Base-by-base conservation (phyloP, 2,113 vertebrate genomes). In the Mormyrus lacerda region DNA sequence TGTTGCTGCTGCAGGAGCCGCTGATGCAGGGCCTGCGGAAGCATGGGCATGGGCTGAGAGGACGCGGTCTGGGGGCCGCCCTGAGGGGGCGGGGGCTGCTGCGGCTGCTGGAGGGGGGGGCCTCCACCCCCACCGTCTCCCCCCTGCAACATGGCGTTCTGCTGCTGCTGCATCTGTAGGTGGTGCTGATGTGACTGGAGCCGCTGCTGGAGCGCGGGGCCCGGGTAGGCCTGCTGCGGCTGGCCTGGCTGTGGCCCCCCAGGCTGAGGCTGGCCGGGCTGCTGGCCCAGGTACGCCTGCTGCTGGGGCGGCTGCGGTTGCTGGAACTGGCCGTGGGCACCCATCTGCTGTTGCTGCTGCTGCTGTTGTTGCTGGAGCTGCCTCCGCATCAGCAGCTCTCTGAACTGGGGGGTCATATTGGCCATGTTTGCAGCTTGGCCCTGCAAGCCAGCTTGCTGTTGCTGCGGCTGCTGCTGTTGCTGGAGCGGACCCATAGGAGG, bases 21-120 rank as follows among this genome's bases (percentile, higher is more conserved):
- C 94, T 99, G 98, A 91, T 99, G 98, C 92, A 98, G 95, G 91
- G 96, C 97, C 93, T 97, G 97, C 91, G 98, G 97, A 73, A 98
- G 93, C 91, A 96, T 94, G 24, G 93, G 93, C 91, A 96, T 94
- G 19, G 93, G 19, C 35, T 93, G 93, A 89, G 93, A 93, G 0
- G 91, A 84, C 76, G 94, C 85, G 0, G 88, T 90, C 0, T 93
- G 92, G 2, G 94, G 91, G 3, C 91, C 92, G 31, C 91, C 90
- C 47, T 92, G 90, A 8, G 93, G 92, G 24, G 92, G 94, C 69
- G 94, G 94, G 91, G 90, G 91, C 92, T 96, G 97, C 83, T 93
- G 93, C 88, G 94, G 97, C 3, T 97, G 97, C 31, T 96, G 95
- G 90, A 95, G 97, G 90, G 95, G 97, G 93, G 97, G 96, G 45